Conservation (phyloP, 2,113 vertebrate species). For the Cololabis saira region DNA sequence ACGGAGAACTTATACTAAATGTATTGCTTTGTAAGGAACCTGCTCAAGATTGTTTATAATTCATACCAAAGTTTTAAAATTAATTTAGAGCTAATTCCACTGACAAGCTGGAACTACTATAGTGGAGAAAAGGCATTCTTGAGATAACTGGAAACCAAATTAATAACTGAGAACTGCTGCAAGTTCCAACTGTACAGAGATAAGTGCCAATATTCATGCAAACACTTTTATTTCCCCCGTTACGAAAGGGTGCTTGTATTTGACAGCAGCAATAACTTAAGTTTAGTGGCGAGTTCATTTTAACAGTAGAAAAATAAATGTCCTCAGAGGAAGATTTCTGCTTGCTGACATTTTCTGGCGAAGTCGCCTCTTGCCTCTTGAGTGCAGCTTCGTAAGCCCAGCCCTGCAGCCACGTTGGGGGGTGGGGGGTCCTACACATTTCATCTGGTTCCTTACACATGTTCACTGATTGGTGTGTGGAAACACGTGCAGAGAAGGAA, state of each 20-base stretch:
- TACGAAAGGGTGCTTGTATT: neutral
- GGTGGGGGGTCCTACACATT: slow-evolving; percentile 21
- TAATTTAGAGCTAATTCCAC: neutral
- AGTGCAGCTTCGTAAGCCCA: neutral
- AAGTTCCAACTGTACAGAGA: neutral
- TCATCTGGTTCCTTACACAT: slow-evolving; percentile 39
- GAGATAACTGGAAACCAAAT: slow-evolving; percentile 19
- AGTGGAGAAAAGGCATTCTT: slow-evolving; percentile 17
- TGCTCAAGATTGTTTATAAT: neutral
- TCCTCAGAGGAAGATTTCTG: slow-evolving; percentile 15
- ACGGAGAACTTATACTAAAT: neutral
- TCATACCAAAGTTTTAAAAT: neutral
- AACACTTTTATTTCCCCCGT: neutral
- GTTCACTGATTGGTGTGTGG: neutral
- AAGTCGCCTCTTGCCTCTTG: slow-evolving; percentile 24
- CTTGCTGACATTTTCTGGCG: slow-evolving; percentile 38
- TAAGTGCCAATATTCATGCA: neutral
- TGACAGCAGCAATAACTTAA: slow-evolving; percentile 34
- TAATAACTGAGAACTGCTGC: slow-evolving; percentile 22
- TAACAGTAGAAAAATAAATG: neutral
- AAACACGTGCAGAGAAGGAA: slow-evolving; percentile 4
- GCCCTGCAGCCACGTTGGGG: slow-evolving; percentile 1
- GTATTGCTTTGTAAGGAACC: too few species aligned
- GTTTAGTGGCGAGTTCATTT: slow-evolving; percentile 24
- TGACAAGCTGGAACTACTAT: slow-evolving; percentile 20